Evolutionary conservation across 2,797 vertebrate species (phyloP).

Genomic region (Poecile montanus): DNA sequence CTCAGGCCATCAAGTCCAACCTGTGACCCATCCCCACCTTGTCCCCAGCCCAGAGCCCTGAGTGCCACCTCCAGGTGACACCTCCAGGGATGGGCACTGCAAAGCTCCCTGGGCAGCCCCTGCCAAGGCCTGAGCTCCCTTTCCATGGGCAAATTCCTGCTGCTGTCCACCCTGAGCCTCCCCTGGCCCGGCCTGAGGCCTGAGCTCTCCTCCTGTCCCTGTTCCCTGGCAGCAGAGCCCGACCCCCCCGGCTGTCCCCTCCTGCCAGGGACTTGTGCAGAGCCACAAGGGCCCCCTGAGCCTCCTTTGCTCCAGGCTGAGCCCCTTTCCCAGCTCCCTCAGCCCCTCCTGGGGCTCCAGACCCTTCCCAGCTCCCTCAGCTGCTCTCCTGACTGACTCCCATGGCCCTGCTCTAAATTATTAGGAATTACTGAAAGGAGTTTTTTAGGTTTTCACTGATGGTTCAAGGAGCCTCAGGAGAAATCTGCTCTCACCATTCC

Average conservation of each 20-base stretch:
- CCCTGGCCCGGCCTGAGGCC: not conserved
- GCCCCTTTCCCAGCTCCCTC: not conserved
- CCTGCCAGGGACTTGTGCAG: not conserved
- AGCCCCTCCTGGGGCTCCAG: not conserved
- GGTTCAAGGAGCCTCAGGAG: not conserved
- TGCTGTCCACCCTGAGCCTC: not conserved
- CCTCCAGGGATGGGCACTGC: not conserved
- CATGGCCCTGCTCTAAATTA: not conserved
- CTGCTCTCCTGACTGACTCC: too few species aligned
- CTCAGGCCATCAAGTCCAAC: fast-evolving
- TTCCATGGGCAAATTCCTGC: fast-evolving
- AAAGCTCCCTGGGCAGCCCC: not conserved
- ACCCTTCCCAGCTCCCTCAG: not conserved
- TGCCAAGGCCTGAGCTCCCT: fast-evolving
- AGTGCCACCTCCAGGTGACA: not conserved
- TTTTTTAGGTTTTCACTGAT: not conserved
- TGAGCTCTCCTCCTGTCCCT: not conserved
- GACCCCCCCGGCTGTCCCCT: not conserved
- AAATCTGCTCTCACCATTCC: not conserved
- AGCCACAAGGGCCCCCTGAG: not conserved
- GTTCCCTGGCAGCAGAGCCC: not conserved
- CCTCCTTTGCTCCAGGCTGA: not conserved
- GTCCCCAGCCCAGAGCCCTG: not conserved
- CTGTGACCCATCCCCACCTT: fast-evolving
- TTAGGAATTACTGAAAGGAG: not conserved